Evolutionary conservation across 2,888 invertebrate species (phyloP).

Genomic region (Acrobasis repandana): DNA sequence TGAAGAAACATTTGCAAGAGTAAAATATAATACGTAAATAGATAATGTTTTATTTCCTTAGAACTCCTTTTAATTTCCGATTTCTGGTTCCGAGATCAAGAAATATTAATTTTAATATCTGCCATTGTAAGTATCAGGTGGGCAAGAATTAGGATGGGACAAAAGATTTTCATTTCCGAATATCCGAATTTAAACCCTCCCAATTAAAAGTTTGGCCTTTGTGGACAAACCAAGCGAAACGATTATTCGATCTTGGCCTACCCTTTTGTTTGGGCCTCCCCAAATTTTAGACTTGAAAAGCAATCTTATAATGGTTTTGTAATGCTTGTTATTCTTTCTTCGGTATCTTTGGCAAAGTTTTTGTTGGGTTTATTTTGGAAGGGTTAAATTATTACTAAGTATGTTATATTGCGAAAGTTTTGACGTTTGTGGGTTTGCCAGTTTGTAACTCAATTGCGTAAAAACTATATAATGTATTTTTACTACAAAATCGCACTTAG

Average conservation of each 20-base stretch:
- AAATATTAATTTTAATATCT: slow-evolving; percentile 6
- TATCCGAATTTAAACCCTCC: slow-evolving; percentile 27
- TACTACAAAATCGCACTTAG: no score
- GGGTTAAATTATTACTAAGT: no score
- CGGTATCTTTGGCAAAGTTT: slow-evolving; percentile 5
- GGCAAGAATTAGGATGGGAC: slow-evolving; percentile 19
- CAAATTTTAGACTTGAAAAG: slow-evolving; percentile 18
- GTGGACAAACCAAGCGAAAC: slow-evolving; percentile 27
- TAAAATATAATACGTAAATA: no score
- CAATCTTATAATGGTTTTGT: slow-evolving; percentile 15
- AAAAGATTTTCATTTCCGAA: slow-evolving; percentile 26
- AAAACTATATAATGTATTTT: neutral
- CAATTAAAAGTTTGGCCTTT: slow-evolving; percentile 33
- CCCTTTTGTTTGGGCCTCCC: slow-evolving; percentile 12
- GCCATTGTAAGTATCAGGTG: slow-evolving; percentile 18
- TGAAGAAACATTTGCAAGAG: no score
- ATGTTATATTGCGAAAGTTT: no score
- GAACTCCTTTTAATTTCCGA: no score
- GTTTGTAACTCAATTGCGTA: neutral
- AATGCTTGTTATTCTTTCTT: slow-evolving; percentile 9
- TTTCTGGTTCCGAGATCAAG: neutral
- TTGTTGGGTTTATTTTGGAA: neutral
- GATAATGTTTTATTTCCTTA: no score
- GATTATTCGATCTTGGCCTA: slow-evolving; percentile 27
- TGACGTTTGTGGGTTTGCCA: no score